Evolutionary conservation across 2,797 vertebrate genomes (phyloP), one percentile per base, ranked within the genome.

Genomic region (Brachyrhaphis roseni): DNA sequence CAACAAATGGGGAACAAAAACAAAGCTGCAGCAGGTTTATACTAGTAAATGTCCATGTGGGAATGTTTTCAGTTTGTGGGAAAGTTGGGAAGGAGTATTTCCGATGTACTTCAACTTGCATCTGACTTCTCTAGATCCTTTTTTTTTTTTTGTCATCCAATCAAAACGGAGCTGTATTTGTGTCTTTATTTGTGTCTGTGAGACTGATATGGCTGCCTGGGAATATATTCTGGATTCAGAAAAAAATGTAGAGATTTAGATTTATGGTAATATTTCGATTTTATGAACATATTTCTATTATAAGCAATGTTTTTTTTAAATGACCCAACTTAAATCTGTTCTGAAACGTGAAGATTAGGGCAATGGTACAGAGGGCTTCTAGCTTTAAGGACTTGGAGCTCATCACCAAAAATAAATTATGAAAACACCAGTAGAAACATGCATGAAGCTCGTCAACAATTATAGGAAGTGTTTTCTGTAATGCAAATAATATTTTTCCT

Each of bases 1-100:
- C 46, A 64, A 64, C 64, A 79, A 78, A 72, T 76, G 28, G 20
- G 26, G 15, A 84, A 76, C 71, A 82, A 79, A 39, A 84, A 83
- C 83, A 79, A 78, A 84, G 74, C 77, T 87, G 73, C 1, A 36
- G 71, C 59, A 74, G 78, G 78, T 81, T 75, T 55, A 45, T 75
- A 78, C 51, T 53, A 53, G 51, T 53, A 28, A 49, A 39, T 75
- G 64, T 78, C n/a, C 64, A 41, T 84, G 75, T 36, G 39, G 57
- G 20, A 78, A 36, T 62, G 55, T 74, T 82, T 82, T 41, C 45
- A 47, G 70, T 49, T n/a, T 75, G 73, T 79, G 78, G 62, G 73
- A 46, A 80, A 76, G 51, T 39, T 45, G 47, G 59, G 28, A 20
- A 57, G 3, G 41, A 26, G 39, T 70, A 15, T 68, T 80, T 80